Conservation (phyloP, 2,797 vertebrate species). For the Melanotaenia boesemani region DNA sequence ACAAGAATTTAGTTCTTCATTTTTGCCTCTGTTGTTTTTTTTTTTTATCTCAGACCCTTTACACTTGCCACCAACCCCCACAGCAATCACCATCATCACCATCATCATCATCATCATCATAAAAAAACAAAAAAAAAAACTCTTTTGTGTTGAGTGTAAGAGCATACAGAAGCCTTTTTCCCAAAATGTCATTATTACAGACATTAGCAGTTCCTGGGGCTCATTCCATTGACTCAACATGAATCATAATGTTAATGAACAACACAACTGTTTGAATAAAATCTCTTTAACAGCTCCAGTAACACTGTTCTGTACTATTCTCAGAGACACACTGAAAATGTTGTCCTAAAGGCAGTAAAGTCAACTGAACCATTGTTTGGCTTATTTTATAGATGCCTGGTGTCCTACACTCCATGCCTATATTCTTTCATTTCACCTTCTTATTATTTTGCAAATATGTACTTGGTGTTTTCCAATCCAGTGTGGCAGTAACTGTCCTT, state of each 20-base stretch:
- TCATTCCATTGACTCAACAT: constrained; percentile 59
- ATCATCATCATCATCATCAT: background rate
- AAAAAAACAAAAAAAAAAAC: background rate
- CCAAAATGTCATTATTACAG: constrained; percentile 59
- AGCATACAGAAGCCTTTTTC: constrained; percentile 34
- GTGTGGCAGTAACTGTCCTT: background rate
- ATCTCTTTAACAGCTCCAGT: constrained; percentile 25
- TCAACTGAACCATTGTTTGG: background rate
- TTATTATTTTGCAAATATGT: background rate
- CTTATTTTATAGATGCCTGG: constrained; percentile 4
- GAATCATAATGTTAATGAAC: constrained; percentile 69
- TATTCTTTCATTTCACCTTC: background rate
- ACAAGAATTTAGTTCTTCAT: constrained; percentile 5
- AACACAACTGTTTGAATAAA: constrained; percentile 48
- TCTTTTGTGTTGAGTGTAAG: constrained; percentile 35
- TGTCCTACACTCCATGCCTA: background rate
- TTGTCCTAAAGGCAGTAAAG: background rate
- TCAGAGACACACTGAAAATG: constrained; percentile 2
- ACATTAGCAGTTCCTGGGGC: constrained; percentile 55
- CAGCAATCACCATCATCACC: background rate
- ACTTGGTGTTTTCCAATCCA: background rate
- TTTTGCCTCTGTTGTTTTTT: constrained; percentile 7
- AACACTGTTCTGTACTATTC: constrained; percentile 8
- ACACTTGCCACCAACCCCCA: constrained; percentile 11
- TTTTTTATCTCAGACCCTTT: constrained; percentile 2